These are phyloP conservation scores for Cirrhinus molitorella DNA, from an alignment of 2,797 vertebrate species.

Conservation along the genomic window DNA sequence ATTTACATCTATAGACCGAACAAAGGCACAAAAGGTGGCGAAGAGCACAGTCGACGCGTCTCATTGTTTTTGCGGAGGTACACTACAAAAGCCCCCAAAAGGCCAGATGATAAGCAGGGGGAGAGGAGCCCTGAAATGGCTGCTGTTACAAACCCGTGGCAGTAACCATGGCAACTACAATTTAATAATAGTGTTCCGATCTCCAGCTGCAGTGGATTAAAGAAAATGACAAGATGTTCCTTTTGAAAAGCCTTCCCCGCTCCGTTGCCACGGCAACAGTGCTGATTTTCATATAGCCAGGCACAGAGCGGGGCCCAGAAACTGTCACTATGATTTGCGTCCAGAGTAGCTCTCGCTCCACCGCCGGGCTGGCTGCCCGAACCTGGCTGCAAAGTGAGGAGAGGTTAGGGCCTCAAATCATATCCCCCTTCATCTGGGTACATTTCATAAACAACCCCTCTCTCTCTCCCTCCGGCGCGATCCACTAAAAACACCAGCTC, in stretches of 20 bases:
- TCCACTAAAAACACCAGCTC: conserved; percentile 61
- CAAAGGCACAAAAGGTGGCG: conserved; percentile 54
- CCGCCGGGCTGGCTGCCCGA: conserved; percentile 68
- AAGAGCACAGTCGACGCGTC: conserved; percentile 51
- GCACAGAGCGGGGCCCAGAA: conserved; percentile 81
- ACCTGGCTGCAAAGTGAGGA: conserved; percentile 64
- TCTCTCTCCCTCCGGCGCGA: conserved; percentile 39
- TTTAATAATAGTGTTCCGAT: conserved; percentile 97
- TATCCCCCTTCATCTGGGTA: conserved; percentile 62
- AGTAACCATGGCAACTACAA: conserved; percentile 98
- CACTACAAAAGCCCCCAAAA: conserved; percentile 76
- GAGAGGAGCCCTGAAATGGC: conserved; percentile 82
- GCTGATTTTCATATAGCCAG: conserved; percentile 87
- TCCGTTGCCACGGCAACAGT: conserved; percentile 91
- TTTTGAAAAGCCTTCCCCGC: conserved; percentile 90
- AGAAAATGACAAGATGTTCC: conserved; percentile 99
- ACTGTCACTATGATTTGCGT: conserved; percentile 87
- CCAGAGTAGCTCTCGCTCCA: conserved; percentile 78
- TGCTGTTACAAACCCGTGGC: conserved; percentile 86
- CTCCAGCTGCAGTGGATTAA: conserved; percentile 99
- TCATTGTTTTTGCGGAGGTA: conserved; percentile 73
- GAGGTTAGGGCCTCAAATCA: conserved; percentile 67
- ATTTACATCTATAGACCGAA: conserved; percentile 38
- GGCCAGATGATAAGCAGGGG: conserved; percentile 56
- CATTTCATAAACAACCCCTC: conserved; percentile 64